phyloP scores from a whole-genome alignment of 2,888 invertebrate species.

The Tachina fera region DNA sequence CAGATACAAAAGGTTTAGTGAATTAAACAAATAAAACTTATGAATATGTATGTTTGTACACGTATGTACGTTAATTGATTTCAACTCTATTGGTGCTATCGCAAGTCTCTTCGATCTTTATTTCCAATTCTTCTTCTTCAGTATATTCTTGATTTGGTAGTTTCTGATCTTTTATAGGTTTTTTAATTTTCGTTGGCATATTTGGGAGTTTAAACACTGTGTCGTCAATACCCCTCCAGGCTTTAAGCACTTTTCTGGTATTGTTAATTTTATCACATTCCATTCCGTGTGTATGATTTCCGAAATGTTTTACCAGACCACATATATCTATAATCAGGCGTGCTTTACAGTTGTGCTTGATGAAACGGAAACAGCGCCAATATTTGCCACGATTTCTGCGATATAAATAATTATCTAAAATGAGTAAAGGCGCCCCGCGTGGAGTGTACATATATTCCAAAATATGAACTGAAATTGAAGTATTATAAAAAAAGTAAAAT shows the following conservation, averaged over 20 bases:
- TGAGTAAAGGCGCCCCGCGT: conserved; percentile 77
- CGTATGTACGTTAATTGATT: background rate
- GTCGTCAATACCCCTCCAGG: background rate
- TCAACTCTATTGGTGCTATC: background rate
- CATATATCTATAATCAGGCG: conserved; percentile 76
- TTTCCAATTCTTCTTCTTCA: conserved; percentile 7
- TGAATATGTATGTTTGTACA: no score
- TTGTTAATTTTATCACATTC: conserved; percentile 78
- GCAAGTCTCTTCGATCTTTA: conserved; percentile 21
- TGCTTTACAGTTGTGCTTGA: conserved; percentile 77
- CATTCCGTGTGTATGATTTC: conserved; percentile 76
- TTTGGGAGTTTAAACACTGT: conserved; percentile 7
- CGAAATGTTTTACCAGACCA: conserved; percentile 73
- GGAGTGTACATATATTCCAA: conserved; percentile 78
- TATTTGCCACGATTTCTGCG: conserved; percentile 78
- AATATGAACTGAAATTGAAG: conserved; percentile 70
- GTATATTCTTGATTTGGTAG: background rate
- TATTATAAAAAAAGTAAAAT: background rate
- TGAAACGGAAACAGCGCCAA: conserved; percentile 78
- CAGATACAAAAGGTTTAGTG: no score
- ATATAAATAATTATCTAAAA: conserved; percentile 77
- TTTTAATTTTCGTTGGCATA: background rate
- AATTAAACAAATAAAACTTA: no score
- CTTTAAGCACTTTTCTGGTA: conserved; percentile 67
- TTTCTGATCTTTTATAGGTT: background rate